Evolutionary conservation across 2,888 invertebrate genomes (phyloP).

Genomic region (Pecten maximus): DNA sequence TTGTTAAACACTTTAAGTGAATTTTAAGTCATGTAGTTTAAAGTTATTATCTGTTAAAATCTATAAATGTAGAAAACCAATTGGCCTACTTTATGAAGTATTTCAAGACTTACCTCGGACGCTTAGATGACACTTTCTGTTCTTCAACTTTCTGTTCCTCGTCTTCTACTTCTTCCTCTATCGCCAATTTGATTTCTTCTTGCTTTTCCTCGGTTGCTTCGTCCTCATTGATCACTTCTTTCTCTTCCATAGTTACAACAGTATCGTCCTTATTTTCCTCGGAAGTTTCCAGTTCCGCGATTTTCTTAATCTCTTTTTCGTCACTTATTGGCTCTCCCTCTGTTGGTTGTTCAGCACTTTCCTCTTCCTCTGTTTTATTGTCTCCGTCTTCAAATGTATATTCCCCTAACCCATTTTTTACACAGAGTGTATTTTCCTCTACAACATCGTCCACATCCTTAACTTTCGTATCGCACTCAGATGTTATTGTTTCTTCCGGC

Average conservation of each 20-base stretch:
- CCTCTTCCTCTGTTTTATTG: not conserved
- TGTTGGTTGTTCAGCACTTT: not conserved
- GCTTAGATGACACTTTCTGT: not conserved
- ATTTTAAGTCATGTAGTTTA: too few relatives aligned
- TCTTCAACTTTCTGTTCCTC: not conserved
- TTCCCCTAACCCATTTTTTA: not conserved
- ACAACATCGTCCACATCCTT: constrained; percentile 14
- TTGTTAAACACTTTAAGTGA: too few relatives aligned
- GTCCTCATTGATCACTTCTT: not conserved
- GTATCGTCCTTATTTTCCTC: not conserved
- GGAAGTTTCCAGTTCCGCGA: not conserved
- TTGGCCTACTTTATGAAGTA: too few relatives aligned
- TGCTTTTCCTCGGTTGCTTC: not conserved
- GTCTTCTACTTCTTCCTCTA: not conserved
- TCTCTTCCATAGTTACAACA: not conserved
- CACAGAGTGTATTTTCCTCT: not conserved
- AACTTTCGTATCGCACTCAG: constrained; percentile 23
- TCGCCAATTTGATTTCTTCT: not conserved
- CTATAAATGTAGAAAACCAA: too few relatives aligned
- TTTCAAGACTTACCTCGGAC: not conserved
- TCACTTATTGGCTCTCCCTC: not conserved
- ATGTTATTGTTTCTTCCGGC: constrained; percentile 27
- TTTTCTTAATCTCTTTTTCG: not conserved
- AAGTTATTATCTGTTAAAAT: too few relatives aligned
- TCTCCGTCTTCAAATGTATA: not conserved